Evolutionary conservation across 2,888 invertebrate genomes (phyloP).

Genomic region (Aproaerema taeniolella): DNA sequence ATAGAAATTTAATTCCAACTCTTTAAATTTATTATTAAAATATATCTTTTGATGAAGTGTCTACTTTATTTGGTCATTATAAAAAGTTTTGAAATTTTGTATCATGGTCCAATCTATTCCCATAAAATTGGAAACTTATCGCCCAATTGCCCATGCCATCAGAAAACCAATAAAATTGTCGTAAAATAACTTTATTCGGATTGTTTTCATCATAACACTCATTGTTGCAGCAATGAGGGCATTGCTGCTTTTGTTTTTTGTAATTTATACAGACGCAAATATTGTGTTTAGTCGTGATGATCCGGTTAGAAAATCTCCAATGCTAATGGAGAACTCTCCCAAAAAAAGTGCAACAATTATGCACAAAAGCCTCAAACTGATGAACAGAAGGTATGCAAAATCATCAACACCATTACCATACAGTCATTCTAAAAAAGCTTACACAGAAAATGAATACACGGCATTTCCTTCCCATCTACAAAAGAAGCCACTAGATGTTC

Average conservation of each 20-base stretch:
- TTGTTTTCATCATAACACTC: neutral
- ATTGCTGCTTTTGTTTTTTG: slow-evolving; percentile 26
- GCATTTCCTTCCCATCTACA: slow-evolving; percentile 30
- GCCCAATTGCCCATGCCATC: slow-evolving; percentile 27
- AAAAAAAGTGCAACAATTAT: slow-evolving; percentile 28
- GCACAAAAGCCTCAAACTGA: slow-evolving; percentile 29
- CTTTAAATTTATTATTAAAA: no score
- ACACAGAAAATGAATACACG: slow-evolving; percentile 41
- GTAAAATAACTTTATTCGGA: slow-evolving; percentile 18
- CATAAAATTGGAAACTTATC: slow-evolving; percentile 32
- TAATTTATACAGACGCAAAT: slow-evolving; percentile 22
- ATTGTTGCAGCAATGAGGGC: slow-evolving; percentile 32
- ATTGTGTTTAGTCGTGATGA: slow-evolving; percentile 20
- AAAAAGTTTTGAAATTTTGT: no score
- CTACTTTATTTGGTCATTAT: no score
- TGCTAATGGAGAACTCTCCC: slow-evolving; percentile 25
- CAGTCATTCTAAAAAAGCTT: no score
- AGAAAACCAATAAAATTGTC: slow-evolving; percentile 28
- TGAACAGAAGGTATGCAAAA: slow-evolving; percentile 37
- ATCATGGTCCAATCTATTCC: no score
- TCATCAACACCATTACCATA: no score
- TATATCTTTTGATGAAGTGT: no score
- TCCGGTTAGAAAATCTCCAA: slow-evolving; percentile 11
- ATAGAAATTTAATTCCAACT: no score
- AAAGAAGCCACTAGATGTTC: slow-evolving; percentile 20